Evolutionary conservation across 2,888 invertebrate species (phyloP).

Genomic region (Andrena flavipes): DNA sequence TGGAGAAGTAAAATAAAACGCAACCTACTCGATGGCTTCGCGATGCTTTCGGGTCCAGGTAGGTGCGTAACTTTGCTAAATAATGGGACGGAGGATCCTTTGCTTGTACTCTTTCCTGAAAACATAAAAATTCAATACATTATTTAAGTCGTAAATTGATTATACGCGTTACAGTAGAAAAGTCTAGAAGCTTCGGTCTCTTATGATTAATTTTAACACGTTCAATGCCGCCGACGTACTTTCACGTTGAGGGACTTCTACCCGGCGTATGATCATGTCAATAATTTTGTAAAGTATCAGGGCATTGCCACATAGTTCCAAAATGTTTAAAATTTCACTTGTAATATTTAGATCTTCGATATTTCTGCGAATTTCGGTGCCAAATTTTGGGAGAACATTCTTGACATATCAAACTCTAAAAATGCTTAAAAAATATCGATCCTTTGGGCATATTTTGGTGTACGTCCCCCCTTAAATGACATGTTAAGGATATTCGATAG

Average conservation of each 20-base stretch:
- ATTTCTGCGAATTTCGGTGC: too few species aligned
- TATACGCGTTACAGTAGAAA: too few species aligned
- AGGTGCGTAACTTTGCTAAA: slow-evolving; percentile 97
- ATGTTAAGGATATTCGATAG: not conserved
- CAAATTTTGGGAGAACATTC: too few species aligned
- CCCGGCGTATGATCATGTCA: too few species aligned
- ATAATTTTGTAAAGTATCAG: too few species aligned
- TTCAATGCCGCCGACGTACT: not conserved
- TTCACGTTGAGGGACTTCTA: too few species aligned
- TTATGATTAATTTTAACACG: not conserved
- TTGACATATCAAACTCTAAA: not conserved
- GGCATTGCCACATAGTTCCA: too few species aligned
- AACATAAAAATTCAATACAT: slow-evolving; percentile 72
- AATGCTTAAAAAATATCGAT: not conserved
- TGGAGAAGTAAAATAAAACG: slow-evolving; percentile 38
- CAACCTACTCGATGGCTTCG: slow-evolving; percentile 95
- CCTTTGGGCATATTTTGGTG: not conserved
- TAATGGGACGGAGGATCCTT: slow-evolving; percentile 99
- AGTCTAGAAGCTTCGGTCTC: not conserved
- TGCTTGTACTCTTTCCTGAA: slow-evolving; percentile 98
- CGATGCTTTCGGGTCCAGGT: slow-evolving; percentile 98
- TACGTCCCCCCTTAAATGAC: not conserved
- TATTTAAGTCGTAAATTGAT: not conserved
- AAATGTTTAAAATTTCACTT: too few species aligned
- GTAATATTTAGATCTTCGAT: too few species aligned